Base-by-base conservation (phyloP, 1,140 invertebrate genomes). In the Spodoptera frugiperda region DNA sequence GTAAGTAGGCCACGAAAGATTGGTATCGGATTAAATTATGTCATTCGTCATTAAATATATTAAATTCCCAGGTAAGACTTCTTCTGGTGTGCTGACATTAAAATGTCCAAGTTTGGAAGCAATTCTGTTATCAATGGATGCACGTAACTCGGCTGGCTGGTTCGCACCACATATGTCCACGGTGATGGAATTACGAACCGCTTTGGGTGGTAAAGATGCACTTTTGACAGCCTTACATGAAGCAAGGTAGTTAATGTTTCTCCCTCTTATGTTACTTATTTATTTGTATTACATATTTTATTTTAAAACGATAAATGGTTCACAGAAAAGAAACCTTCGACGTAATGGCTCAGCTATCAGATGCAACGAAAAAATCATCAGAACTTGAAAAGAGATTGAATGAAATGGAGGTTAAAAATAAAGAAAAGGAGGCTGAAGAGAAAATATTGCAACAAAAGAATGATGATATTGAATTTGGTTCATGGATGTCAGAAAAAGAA, bases 161-260 rank as follows among this genome's bases (percentile, higher is more conserved):
- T 97, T 97, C 86, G 96, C 97, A 82, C 96, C 96, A 15, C 96
- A 96, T 2, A 97, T 97, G 96, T 91, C 96, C 82, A 94, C 97
- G 11, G 95, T 97, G 78, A 95, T 96, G 76, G 96, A 96, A 86
- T 84, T 97, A 1, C 95, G 96, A 88, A 94, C 95, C 72, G 90
- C 90, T 48, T 71, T 90, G 54, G 91, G 92, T 55, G 87, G 89
- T 39, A 92, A 88, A 85, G 91, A 94, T 81, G 88, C 88, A 54
- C 81, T 94, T 12, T 78, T 92, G 44, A 76, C 78, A 14, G 91
- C 93, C 54, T 79, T 94, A 25, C 87, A 93, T 71, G 89, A 94
- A 81, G 91, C 94, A 11, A 94, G 94, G 93, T n/a, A n/a, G n/a
- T 94, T 83, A 39, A 51, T n/a, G 25, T 63, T 61, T 49, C 14